Evolutionary conservation across 2,797 vertebrate genomes (phyloP).

Genomic region (Gephyroberyx darwinii): DNA sequence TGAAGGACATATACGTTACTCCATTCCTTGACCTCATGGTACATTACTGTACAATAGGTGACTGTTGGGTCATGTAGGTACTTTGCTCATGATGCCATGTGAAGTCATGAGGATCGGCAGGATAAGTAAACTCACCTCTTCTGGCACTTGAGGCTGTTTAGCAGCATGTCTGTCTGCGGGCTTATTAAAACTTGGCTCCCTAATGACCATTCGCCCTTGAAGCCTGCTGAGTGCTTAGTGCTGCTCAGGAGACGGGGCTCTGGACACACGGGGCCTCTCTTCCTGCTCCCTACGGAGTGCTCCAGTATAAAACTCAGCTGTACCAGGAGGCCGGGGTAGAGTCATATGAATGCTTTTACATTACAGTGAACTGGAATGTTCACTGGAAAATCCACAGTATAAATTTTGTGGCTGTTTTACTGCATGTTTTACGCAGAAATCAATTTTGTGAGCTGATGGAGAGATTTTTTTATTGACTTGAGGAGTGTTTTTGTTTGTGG

Average conservation of each 20-base stretch:
- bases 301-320: slow-evolving; percentile 71
- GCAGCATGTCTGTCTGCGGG: slow-evolving; percentile 80
- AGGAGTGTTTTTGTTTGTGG: slow-evolving; percentile 32
- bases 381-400: slow-evolving; percentile 54
- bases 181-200: slow-evolving; percentile 83
- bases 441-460: slow-evolving; percentile 27
- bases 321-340: slow-evolving; percentile 56
- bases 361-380: slow-evolving; percentile 73
- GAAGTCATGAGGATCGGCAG: slow-evolving; percentile 72
- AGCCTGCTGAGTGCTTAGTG: slow-evolving; percentile 78
- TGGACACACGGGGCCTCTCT: slow-evolving; percentile 75
- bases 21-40: slow-evolving; percentile 16
- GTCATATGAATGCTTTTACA: slow-evolving; percentile 76
- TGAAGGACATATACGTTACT: not conserved
- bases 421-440: slow-evolving; percentile 30
- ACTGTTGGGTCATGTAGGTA: slow-evolving; percentile 44
- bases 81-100: slow-evolving; percentile 62
- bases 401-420: slow-evolving; percentile 30
- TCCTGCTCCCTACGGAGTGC: slow-evolving; percentile 76
- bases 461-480: slow-evolving; percentile 39
- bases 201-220: slow-evolving; percentile 80
- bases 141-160: slow-evolving; percentile 77
- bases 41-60: slow-evolving; percentile 33
- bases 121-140: slow-evolving; percentile 75
- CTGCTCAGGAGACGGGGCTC: slow-evolving; percentile 71